phyloP scores from a whole-genome alignment of 1,140 invertebrate genomes.

The Bursaphelenchus mucronatus region DNA sequence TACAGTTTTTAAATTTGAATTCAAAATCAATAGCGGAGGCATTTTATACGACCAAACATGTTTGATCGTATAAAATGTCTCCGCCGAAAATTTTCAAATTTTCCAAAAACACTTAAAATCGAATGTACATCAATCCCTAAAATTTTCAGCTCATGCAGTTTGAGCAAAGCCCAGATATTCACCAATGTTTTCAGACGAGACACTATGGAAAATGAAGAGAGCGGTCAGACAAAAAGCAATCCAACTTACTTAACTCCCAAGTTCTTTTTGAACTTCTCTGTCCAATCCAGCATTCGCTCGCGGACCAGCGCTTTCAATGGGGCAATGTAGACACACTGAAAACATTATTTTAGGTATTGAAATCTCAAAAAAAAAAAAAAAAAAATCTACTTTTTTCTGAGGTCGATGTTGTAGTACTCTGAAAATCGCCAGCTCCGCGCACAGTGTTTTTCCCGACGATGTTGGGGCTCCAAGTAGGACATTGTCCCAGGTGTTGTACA shows the following conservation, averaged over 20 bases:
- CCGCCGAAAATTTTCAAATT: no score
- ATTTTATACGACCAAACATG: no score
- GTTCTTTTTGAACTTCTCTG: constrained; percentile 74
- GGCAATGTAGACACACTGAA: constrained; percentile 89
- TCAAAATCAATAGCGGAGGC: no score
- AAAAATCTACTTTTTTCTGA: constrained; percentile 70
- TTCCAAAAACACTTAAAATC: no score
- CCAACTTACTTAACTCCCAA: constrained; percentile 68
- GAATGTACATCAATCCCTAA: no score
- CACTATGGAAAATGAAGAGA: background rate
- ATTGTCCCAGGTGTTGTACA: constrained; percentile 74
- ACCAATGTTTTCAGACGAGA: no score
- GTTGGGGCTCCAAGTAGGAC: constrained; percentile 82
- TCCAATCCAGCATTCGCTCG: constrained; percentile 94
- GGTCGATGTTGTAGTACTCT: constrained; percentile 80
- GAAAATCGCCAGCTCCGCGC: constrained; percentile 94
- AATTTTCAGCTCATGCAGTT: no score
- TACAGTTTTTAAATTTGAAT: no score
- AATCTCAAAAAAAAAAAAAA: background rate
- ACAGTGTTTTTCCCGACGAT: constrained; percentile 96
- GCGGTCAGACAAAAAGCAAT: constrained; percentile 9
- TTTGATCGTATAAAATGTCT: no score
- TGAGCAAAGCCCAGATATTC: no score
- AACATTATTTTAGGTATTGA: background rate
- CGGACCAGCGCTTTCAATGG: constrained; percentile 93